A percentile compares a stretch with the other conserved stretches of the same genome.
These are phyloP conservation scores for Plodia interpunctella DNA, from an alignment of 1,140 invertebrate species.

Conservation along the genomic window DNA sequence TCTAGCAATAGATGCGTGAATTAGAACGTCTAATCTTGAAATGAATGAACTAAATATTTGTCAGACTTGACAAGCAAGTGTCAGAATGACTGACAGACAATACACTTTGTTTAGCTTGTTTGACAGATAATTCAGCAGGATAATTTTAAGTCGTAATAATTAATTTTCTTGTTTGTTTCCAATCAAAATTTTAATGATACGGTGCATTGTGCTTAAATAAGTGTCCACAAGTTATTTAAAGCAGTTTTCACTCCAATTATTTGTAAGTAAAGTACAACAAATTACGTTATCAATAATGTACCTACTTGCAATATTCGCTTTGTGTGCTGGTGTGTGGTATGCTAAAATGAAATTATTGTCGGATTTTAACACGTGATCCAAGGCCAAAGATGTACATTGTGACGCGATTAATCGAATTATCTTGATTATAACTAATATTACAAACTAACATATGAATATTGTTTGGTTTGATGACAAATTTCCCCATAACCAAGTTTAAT, in stretches of 20 bases:
- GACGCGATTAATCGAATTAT: constrained; percentile 28
- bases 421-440: constrained; percentile 3
- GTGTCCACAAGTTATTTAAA: neutral
- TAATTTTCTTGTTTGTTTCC: constrained; percentile 6
- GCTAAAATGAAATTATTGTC: constrained; percentile 26
- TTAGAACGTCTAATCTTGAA: too few relatives aligned
- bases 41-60: too few relatives aligned
- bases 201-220: neutral
- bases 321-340: constrained; percentile 10
- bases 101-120: neutral
- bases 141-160: constrained; percentile 13
- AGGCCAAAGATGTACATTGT: constrained; percentile 19
- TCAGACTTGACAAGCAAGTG: too few relatives aligned
- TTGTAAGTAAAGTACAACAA: neutral
- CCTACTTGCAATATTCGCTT: constrained; percentile 10
- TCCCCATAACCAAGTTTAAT: neutral
- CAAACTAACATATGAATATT: neutral
- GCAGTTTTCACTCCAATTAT: neutral
- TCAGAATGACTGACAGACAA: too few relatives aligned
- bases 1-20: too few relatives aligned
- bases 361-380: constrained; percentile 30
- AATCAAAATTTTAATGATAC: constrained; percentile 1
- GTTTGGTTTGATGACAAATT: constrained; percentile 24
- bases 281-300: neutral
- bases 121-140: neutral